phyloP scores from a whole-genome alignment of 2,888 invertebrate species.

The Drosophila macrospina region DNA sequence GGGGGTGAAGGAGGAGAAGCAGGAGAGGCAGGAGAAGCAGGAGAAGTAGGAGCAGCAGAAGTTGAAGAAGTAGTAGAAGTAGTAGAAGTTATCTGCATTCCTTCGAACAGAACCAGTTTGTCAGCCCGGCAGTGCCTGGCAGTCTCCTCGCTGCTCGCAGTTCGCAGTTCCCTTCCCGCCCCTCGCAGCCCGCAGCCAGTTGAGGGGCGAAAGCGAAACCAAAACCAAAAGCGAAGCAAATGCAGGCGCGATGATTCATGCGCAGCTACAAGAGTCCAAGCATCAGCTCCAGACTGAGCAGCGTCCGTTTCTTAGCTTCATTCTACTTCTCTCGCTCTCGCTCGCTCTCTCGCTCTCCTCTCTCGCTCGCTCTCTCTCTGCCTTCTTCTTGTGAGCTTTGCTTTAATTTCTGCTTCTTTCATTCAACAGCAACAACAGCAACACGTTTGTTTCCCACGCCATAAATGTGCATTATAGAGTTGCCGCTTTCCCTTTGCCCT shows the following conservation, averaged over 20 bases:
- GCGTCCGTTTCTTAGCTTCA: conserved; percentile 53
- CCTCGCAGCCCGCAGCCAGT: no score
- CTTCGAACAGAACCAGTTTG: conserved; percentile 69
- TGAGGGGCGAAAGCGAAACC: conserved; percentile 29
- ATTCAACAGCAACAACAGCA: conserved; percentile 58
- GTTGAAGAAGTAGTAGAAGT: background rate
- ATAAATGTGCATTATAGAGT: conserved; percentile 49
- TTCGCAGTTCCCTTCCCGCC: no score
- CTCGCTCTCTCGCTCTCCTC: no score
- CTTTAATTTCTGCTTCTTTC: conserved; percentile 58
- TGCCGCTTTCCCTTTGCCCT: background rate
- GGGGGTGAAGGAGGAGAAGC: conserved; percentile 46
- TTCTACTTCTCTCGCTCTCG: conserved; percentile 4
- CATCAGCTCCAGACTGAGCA: conserved; percentile 67
- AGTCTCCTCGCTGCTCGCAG: background rate
- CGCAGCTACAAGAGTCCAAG: conserved; percentile 37
- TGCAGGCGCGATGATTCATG: conserved; percentile 72
- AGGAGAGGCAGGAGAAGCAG: conserved; percentile 12
- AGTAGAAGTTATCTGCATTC: conserved; percentile 78
- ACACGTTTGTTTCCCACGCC: conserved; percentile 73
- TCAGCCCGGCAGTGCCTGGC: conserved; percentile 13
- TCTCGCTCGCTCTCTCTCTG: no score
- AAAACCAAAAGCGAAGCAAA: conserved; percentile 30
- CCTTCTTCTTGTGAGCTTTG: conserved; percentile 26
- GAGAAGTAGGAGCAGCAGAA: no score